A percentile compares a stretch with the other conserved stretches of the same genome.
These are phyloP conservation scores for Mantis religiosa DNA, from an alignment of 2,888 invertebrate species.

Conservation along the genomic window DNA sequence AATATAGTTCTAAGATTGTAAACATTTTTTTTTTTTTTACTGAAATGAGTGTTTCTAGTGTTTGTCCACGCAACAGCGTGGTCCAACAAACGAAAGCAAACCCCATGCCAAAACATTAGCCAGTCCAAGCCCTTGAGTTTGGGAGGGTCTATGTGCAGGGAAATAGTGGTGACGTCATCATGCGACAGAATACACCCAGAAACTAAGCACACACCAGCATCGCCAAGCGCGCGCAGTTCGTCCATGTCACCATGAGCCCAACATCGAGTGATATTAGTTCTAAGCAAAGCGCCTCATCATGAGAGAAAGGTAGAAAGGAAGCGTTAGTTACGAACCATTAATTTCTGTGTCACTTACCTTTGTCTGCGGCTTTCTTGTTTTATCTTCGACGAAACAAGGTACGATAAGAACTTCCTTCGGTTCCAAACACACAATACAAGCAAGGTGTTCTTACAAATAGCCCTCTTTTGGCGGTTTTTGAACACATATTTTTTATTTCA, in stretches of 20 bases:
- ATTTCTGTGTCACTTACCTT: neutral
- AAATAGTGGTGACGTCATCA: slow-evolving; percentile 27
- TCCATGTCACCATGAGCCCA: neutral
- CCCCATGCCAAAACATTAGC: slow-evolving; percentile 16
- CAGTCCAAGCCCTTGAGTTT: slow-evolving; percentile 2
- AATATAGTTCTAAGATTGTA: neutral
- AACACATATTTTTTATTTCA: no score
- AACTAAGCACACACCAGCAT: slow-evolving; percentile 3
- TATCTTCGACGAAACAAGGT: neutral
- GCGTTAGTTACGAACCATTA: neutral
- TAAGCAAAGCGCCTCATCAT: neutral
- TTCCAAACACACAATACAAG: neutral
- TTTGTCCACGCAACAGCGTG: neutral
- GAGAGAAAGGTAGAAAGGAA: neutral
- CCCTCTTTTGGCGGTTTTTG: neutral
- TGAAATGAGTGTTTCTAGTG: neutral
- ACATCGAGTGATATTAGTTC: neutral
- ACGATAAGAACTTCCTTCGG: neutral
- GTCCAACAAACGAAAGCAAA: neutral
- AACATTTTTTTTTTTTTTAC: neutral
- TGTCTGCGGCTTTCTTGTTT: neutral
- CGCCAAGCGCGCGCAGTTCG: slow-evolving; percentile 6
- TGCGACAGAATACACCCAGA: slow-evolving; percentile 1
- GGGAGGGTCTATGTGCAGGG: slow-evolving; percentile 24
- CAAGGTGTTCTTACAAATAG: neutral